Base-by-base conservation (phyloP, 2,797 vertebrate species). In the Liparis tanakae region DNA sequence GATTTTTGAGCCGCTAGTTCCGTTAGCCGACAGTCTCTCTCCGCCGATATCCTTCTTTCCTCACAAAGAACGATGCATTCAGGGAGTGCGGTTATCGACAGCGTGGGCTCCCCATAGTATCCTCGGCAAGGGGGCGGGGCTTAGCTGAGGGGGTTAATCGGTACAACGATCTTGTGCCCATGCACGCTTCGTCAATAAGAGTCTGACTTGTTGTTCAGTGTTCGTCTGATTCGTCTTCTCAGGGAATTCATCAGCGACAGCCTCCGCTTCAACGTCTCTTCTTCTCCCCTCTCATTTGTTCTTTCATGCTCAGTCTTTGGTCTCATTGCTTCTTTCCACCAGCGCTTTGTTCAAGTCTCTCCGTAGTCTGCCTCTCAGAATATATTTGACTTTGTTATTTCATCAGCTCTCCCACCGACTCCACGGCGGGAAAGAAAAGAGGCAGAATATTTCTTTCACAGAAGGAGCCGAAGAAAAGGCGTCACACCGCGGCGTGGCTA, bases 311-410 rank as follows among this genome's bases (percentile, higher is more conserved):
- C 71, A 57, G 41, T 69, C 71, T 79, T 30, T 10, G 1, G 34
- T 60, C 76, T 86, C 78, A 64, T 73, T 76, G 79, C 77, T 72
- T 76, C 55, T 70, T 63, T 83, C 74, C 57, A 67, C 75, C 73
- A 83, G 76, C 65, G 79, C 63, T 73, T 74, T 88, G 85, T 81
- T 67, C 25, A 17, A 81, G 64, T 67, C 67, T 65, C 74, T 76
- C 74, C 72, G 80, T 30, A 30, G 25, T 74, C 70, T 67, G 75
- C 85, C 81, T 80, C 76, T 62, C 41, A 55, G 70, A 67, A 83
- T 82, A 71, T 83, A 71, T 83, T 75, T 81, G 81, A 77, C 83
- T 80, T 72, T 78, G 58, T 71, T 81, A 67, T 70, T 83, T 78
- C 54, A 57, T 37, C 46, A 20, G 67, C 73, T 70, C 55, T 70